These are phyloP conservation scores for Microhierax caerulescens DNA, from an alignment of 2,797 vertebrate species.

Conservation along the genomic window DNA sequence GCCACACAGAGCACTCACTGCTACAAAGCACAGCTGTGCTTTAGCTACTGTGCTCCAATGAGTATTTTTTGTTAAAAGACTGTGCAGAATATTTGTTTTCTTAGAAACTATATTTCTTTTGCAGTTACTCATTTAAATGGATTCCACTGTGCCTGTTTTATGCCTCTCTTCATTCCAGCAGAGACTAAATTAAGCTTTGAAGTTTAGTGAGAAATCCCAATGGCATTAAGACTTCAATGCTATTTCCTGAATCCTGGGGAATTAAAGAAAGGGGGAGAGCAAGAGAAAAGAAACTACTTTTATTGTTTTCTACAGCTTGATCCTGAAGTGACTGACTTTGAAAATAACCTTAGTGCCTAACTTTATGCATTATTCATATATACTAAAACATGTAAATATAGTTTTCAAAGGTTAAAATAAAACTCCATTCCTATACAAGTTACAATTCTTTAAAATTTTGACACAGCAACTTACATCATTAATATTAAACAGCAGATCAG, in stretches of 20 bases:
- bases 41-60: fast-evolving
- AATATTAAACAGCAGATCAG: not conserved
- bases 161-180: constrained; percentile 27
- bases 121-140: constrained; percentile 34
- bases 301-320: constrained; percentile 7
- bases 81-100: not conserved
- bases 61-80: not conserved
- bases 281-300: not conserved
- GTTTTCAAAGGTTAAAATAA: constrained; percentile 60
- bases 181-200: constrained; percentile 59
- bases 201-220: constrained; percentile 40
- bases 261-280: not conserved
- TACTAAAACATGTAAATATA: constrained; percentile 47
- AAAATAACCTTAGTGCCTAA: constrained; percentile 31
- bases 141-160: constrained; percentile 8
- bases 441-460: constrained; percentile 43
- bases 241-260: not conserved
- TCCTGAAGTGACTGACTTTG: constrained; percentile 30
- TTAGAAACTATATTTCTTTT: not conserved
- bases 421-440: constrained; percentile 9
- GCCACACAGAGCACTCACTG: fast-evolving
- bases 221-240: not conserved
- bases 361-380: constrained; percentile 61
- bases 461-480: not conserved
- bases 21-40: fast-evolving